These are phyloP conservation scores for Microcebus ravelobensis DNA, from an alignment of 2,113 vertebrate species.

Conservation along the genomic window DNA sequence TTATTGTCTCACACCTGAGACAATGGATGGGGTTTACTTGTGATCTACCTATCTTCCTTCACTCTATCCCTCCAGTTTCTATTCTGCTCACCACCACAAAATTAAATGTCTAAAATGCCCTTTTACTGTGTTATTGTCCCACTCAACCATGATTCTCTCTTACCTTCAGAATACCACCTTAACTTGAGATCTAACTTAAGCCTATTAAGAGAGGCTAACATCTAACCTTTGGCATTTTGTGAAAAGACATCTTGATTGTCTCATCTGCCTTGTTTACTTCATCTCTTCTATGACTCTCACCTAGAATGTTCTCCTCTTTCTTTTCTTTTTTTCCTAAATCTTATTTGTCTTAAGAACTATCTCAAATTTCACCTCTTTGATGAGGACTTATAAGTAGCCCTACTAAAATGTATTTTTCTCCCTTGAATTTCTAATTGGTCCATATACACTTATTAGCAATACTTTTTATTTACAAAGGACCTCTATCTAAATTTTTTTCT, in stretches of 20 bases:
- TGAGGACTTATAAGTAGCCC: not conserved
- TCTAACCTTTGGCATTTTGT: not conserved
- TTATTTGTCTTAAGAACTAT: not conserved
- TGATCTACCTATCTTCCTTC: not conserved
- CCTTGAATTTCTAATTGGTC: constrained; percentile 35
- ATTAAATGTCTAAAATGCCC: not conserved
- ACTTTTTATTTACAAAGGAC: constrained; percentile 20
- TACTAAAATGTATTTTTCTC: constrained; percentile 39
- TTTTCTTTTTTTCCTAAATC: not conserved
- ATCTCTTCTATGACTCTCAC: not conserved
- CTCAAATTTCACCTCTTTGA: constrained; percentile 8
- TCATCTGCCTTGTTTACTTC: not conserved
- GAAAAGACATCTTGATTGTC: not conserved
- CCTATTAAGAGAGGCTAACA: not conserved
- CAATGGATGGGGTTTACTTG: not conserved
- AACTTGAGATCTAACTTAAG: not conserved
- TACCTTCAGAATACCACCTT: not conserved
- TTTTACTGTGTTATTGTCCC: not conserved
- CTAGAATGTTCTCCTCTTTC: not conserved
- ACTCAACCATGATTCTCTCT: not conserved
- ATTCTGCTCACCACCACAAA: not conserved
- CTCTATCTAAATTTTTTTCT: not conserved
- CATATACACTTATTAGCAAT: constrained; percentile 4
- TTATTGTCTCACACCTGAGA: not conserved
- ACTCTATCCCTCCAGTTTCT: not conserved